Conservation (phyloP, 2,797 vertebrate species). For the Alcedo quadribrachys region DNA sequence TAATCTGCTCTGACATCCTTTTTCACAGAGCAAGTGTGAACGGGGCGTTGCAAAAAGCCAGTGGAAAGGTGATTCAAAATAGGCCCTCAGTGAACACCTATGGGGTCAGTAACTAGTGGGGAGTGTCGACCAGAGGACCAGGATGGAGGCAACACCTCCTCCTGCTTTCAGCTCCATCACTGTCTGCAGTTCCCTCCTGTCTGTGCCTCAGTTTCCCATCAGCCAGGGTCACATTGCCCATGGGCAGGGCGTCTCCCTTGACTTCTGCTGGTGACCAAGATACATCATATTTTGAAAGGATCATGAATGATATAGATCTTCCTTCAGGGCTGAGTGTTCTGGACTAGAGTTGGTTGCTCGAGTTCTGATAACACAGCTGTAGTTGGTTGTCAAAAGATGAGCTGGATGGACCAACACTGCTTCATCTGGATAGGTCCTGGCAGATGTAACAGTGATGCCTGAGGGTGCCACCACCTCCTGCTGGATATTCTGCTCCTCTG, state of each 20-base stretch:
- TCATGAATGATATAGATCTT: neutral
- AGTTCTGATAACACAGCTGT: neutral
- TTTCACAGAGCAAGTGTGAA: conserved; percentile 63
- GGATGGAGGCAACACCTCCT: neutral
- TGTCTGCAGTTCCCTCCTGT: neutral
- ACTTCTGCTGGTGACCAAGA: neutral
- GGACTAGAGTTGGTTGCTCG: neutral
- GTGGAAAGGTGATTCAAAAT: conserved; percentile 54
- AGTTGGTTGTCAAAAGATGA: neutral
- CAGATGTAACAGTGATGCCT: neutral
- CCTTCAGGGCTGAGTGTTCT: neutral
- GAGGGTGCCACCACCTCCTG: neutral
- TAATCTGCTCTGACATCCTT: conserved; percentile 64
- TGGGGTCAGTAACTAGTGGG: neutral
- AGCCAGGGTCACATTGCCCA: neutral
- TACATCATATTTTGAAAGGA: neutral
- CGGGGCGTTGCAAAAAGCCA: conserved; percentile 6
- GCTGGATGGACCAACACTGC: neutral
- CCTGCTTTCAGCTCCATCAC: neutral
- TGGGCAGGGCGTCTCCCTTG: neutral
- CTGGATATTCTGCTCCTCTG: neutral
- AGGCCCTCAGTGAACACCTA: neutral
- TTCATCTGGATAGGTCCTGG: neutral
- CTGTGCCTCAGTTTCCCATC: neutral
- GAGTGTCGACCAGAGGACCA: rapidly evolving